A percentile compares a stretch with the other conserved stretches of the same genome.
phyloP scores from a whole-genome alignment of 2,113 vertebrate genomes.

The Nycticryphes semicollaris region DNA sequence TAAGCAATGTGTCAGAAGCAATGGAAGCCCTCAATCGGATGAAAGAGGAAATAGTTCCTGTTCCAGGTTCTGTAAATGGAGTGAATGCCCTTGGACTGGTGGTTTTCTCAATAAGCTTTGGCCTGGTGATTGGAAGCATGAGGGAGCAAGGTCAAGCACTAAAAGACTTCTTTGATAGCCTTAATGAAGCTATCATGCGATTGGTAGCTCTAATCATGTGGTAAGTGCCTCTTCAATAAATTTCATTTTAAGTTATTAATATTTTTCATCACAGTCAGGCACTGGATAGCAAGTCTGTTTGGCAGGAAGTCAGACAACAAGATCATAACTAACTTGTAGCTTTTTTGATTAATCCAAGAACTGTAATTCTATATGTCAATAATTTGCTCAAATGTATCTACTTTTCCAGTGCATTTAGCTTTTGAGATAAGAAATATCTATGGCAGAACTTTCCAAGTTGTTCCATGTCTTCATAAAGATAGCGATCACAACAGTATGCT shows the following conservation, averaged over 20 bases:
- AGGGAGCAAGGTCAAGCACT: constrained; percentile 86
- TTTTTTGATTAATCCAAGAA: background rate
- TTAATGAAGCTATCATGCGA: constrained; percentile 93
- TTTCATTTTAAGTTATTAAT: background rate
- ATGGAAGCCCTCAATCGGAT: constrained; percentile 60
- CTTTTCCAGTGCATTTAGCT: background rate
- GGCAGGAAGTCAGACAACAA: background rate
- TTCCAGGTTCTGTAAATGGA: constrained; percentile 85
- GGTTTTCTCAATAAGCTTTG: constrained; percentile 91
- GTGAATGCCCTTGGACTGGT: constrained; percentile 91
- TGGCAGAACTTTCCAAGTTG: background rate
- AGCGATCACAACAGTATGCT: background rate
- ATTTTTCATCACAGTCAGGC: background rate
- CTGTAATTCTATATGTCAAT: background rate
- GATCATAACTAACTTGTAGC: background rate
- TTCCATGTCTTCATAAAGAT: background rate
- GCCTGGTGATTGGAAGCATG: constrained; percentile 91
- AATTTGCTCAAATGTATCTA: background rate
- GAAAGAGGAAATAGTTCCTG: constrained; percentile 83
- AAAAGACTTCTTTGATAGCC: constrained; percentile 89
- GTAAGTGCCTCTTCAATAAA: constrained; percentile 69
- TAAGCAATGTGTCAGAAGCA: constrained; percentile 74
- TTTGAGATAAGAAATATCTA: background rate
- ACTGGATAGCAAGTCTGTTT: background rate
- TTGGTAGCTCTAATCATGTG: constrained; percentile 93